Evolutionary conservation across 2,888 invertebrate species (phyloP), one percentile per base, ranked within the genome.

Genomic region (Brassicogethes aeneus): DNA sequence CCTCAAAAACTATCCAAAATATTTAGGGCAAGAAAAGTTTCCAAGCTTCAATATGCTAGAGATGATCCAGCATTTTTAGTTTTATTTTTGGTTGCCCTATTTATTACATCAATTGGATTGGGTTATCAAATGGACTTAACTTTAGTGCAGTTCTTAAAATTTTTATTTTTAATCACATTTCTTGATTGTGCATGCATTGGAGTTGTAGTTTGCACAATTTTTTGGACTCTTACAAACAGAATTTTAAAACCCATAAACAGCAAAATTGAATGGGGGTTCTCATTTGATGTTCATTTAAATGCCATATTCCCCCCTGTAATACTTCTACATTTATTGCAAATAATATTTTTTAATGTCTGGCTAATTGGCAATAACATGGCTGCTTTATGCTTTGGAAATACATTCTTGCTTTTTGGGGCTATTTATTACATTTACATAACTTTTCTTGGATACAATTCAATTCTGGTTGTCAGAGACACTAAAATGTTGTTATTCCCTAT

Each of bases 21-120:
- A 71, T 96, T 95, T 68, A 87, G 93, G 61, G 95, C 95, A 72
- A 82, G 97, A 65, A 99, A 99, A 80, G 89, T 94, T 91, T 94
- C 95, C 44, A 99, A 97, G 71, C 89, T 92, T 55, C 97, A 99
- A 69, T 99, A 94, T 79, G 97, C 97, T 0, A 77, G 97, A 66
- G 97, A 99, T 71, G 99, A 99, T 71, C 97, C 99, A 35, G 97
- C 97, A 16, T 99, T 99, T 71, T 71, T 99, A 55, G 93, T 99
- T 14, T 73, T 99, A 42, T 75, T 99, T 34, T 79, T 86, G 55
- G 74, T 85, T 48, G 91, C 90, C 78, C 71, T 95, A 45, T 81
- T 85, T 59, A 74, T 87, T 43, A 91, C 94, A 1, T 92, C 94
- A n/a, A 70, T 93, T 59, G 88, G 85, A 38, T 92, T 94, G 65